Percentiles rank a stretch among this genome's conserved stretches.
Conservation (phyloP, 92 coral and sea anemone genomes). For the Pocillopora meandrina region DNA sequence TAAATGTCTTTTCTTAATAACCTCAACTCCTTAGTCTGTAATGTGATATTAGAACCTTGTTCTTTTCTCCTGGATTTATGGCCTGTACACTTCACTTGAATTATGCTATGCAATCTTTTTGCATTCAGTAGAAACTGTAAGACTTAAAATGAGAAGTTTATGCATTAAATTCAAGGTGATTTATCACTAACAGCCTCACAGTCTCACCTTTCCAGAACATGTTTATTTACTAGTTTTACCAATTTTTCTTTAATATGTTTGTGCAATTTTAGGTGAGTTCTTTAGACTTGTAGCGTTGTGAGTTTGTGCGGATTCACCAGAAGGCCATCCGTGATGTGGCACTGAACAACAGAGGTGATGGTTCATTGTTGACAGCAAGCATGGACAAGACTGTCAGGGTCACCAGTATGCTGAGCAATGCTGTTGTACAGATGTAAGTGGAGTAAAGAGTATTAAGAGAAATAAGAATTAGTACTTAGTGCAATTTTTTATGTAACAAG, state of each 20-base stretch:
- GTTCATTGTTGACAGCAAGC: constrained; percentile 78
- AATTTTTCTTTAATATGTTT: background rate
- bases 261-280: constrained; percentile 72
- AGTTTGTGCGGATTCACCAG: constrained; percentile 91
- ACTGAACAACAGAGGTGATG: constrained; percentile 82
- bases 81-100: too few species aligned
- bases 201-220: background rate
- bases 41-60: background rate
- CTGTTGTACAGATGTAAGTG: constrained; percentile 87
- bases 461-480: too few species aligned
- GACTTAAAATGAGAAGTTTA: too few species aligned
- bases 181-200: too few species aligned
- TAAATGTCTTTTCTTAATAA: too few species aligned
- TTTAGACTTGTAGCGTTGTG: constrained; percentile 79
- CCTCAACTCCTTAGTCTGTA: background rate
- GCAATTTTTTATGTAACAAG: background rate
- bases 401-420: constrained; percentile 85
- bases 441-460: constrained; percentile 29
- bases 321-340: constrained; percentile 86
- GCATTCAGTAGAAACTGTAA: too few species aligned
- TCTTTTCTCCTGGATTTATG: too few species aligned
- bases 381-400: constrained; percentile 93
- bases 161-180: too few species aligned
- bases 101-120: too few species aligned
- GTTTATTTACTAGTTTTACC: background rate